Percentiles rank a stretch among this genome's conserved stretches.
Conservation (phyloP, 2,113 vertebrate genomes). For the Laticauda laticaudata region DNA sequence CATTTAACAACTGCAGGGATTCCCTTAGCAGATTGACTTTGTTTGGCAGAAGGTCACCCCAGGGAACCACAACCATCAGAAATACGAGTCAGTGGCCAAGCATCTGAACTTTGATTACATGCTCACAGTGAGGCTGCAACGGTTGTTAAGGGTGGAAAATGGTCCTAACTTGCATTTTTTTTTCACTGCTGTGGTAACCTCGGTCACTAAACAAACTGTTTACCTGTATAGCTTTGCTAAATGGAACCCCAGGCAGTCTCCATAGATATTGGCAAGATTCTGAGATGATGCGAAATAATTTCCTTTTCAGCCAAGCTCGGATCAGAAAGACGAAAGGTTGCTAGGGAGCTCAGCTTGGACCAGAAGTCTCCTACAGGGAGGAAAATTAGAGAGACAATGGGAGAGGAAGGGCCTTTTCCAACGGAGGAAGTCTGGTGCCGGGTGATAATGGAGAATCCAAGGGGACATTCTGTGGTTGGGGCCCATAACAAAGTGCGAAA, state of each 20-base stretch:
- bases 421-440: slow-evolving; percentile 43
- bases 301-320: neutral
- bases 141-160: no score
- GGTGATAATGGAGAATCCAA: slow-evolving; percentile 22
- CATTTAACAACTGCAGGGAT: neutral
- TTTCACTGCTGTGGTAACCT: neutral
- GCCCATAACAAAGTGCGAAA: neutral
- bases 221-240: neutral
- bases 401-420: slow-evolving; percentile 39
- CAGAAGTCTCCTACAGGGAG: neutral
- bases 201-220: neutral
- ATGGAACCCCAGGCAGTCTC: no score
- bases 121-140: no score
- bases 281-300: neutral
- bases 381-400: slow-evolving; percentile 22
- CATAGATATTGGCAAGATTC: neutral
- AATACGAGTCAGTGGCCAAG: no score
- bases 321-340: neutral
- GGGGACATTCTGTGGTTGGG: neutral
- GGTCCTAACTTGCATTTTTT: no score
- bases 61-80: no score
- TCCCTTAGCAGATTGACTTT: no score
- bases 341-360: slow-evolving; percentile 4
- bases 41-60: no score
- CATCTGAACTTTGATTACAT: no score